phyloP scores from a whole-genome alignment of 2,113 vertebrate species.

The Pungitius pungitius region DNA sequence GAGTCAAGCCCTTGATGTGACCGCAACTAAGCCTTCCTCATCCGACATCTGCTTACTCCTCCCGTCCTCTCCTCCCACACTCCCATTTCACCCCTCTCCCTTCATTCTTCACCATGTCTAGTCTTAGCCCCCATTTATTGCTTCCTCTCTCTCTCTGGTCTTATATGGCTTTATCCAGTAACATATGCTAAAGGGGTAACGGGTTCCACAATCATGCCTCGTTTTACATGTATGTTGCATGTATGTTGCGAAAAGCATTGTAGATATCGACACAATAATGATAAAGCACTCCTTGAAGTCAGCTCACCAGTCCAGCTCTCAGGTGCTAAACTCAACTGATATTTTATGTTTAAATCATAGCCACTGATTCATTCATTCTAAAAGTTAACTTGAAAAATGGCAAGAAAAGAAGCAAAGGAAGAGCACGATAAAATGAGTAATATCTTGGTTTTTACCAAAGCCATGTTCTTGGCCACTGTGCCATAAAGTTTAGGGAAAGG shows the following conservation, averaged over 20 bases:
- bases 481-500: not conserved
- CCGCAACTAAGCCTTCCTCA: conserved; percentile 49
- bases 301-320: too few relatives aligned
- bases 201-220: too few relatives aligned
- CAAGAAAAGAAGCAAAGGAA: not conserved
- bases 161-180: not conserved
- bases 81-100: not conserved
- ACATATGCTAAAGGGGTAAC: not conserved
- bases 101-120: not conserved
- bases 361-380: not conserved
- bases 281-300: too few relatives aligned
- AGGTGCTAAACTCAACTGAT: not conserved
- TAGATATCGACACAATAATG: too few relatives aligned
- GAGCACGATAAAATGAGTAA: not conserved
- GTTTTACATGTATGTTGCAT: too few relatives aligned
- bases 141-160: conserved; percentile 37
- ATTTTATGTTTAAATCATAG: not conserved
- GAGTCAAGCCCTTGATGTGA: conserved; percentile 28
- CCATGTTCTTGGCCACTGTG: not conserved
- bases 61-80: not conserved
- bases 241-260: too few relatives aligned
- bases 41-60: conserved; percentile 39
- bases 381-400: not conserved
- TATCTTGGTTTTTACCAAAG: not conserved
- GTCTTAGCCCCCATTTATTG: conserved; percentile 8